Base-by-base conservation (phyloP, 1,140 invertebrate species). In the Zaprionus vittiger region DNA sequence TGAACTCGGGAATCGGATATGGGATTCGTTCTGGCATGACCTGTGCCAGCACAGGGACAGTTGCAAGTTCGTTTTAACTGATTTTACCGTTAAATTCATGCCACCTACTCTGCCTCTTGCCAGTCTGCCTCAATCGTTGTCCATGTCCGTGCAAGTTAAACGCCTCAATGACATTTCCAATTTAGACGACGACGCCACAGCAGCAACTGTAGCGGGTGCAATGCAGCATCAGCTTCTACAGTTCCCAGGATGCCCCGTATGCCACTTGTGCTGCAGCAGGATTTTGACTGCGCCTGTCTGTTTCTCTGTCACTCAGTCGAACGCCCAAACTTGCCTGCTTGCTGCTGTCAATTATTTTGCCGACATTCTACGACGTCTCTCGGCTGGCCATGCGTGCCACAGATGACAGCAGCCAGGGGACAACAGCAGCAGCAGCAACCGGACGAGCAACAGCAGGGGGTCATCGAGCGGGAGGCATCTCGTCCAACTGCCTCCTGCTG, bases 151-250 rank as follows among this genome's bases (percentile, higher is more conserved):
- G 74, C 85, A 81, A 77, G 85, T 89, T 90, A 90, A 90, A 89
- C 85, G 85, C 85, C 81, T 85, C 85, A 90, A 90, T 90, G 86
- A 90, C 85, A 91, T 90, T 90, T 90, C 85, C 85, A 90, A 90
- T 90, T 90, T 90, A 75, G 82, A 85, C 81, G 79, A 72, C 64
- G 66, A 60, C 66, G 61, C 63, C 69, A 62, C 41, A 20, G 38
- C 15, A n/a, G 34, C 20, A 38, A 44, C 41, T 44, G 41, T 44
- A 44, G 41, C 41, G 41, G 41, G 41, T 17, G 44, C 24, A 71
- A 17, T 47, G 41, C 55, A 44, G 54, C 64, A 49, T n/a, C 37
- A 59, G 37, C 62, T 52, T 34, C 59, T 63, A 24, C 64, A 34
- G 71, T 59, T 68, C 57, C 44, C 64, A 57, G 65, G 38, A 59